Evolutionary conservation across 2,797 vertebrate genomes (phyloP).

Genomic region (Helostoma temminkii): DNA sequence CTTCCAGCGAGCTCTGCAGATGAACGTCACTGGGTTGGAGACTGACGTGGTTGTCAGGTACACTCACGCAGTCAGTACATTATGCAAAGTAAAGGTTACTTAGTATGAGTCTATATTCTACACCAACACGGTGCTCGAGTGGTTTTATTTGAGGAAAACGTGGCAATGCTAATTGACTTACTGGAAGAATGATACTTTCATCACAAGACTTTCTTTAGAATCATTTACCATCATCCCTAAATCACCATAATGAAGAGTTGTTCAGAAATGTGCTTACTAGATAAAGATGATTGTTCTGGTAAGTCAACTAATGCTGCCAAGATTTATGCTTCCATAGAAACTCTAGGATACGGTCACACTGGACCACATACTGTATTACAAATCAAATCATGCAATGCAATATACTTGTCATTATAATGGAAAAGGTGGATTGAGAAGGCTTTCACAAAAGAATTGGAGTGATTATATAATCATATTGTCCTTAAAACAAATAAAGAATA

Average conservation of each 20-base stretch:
- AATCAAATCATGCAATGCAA: not conserved
- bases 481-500: not conserved
- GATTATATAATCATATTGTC: not conserved
- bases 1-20: conserved; percentile 93
- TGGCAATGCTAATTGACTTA: not conserved
- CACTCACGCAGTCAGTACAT: conserved; percentile 16
- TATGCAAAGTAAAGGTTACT: conserved; percentile 31
- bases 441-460: not conserved
- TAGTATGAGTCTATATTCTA: not conserved
- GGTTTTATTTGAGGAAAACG: not conserved
- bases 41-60: conserved; percentile 93
- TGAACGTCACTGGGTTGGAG: conserved; percentile 90
- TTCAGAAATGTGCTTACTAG: no score
- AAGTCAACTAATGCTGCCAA: no score
- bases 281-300: no score
- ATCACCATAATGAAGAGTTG: no score
- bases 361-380: not conserved
- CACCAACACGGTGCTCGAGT: not conserved
- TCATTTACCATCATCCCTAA: no score
- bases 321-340: not conserved
- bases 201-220: no score
- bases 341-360: not conserved
- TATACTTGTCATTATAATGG: not conserved
- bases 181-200: not conserved
- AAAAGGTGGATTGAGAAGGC: not conserved